Conservation (phyloP, 2,888 invertebrate species). For the Marasmarcha lunaedactyla region DNA sequence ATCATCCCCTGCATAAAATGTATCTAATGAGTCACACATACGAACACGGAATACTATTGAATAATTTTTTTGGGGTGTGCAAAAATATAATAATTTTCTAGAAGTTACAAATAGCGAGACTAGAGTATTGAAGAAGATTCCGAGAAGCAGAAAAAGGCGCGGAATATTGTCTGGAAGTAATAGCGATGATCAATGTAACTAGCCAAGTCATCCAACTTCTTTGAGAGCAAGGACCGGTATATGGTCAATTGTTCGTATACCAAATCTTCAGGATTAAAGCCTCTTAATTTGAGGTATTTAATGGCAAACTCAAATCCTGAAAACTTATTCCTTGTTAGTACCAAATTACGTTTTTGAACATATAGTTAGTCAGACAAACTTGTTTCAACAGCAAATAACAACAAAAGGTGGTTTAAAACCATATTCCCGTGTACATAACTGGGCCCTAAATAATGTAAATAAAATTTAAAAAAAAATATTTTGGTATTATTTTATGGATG, state of each 20-base stretch:
- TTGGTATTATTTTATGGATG: no score
- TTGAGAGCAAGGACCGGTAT: background rate
- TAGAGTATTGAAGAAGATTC: background rate
- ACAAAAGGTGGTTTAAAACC: no score
- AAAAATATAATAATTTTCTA: no score
- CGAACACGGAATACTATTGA: no score
- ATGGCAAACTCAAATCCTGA: slow-evolving; percentile 1
- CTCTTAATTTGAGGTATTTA: background rate
- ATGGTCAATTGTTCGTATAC: background rate
- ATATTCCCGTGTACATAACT: no score
- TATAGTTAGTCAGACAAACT: background rate
- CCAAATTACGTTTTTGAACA: background rate
- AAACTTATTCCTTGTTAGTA: background rate
- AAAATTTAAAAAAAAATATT: no score
- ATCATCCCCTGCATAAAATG: no score
- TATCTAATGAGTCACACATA: no score
- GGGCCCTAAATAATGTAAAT: no score
- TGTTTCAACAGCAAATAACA: background rate
- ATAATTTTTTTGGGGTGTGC: background rate
- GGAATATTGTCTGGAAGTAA: background rate
- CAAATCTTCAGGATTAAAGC: background rate
- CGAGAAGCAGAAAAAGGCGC: background rate
- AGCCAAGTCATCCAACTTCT: background rate
- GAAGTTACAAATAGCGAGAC: no score
- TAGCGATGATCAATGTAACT: background rate